Percentiles rank a stretch among this genome's conserved stretches.
These are phyloP conservation scores for Neolamprologus ventralis DNA, from an alignment of 2,113 vertebrate species.

Conservation along the genomic window DNA sequence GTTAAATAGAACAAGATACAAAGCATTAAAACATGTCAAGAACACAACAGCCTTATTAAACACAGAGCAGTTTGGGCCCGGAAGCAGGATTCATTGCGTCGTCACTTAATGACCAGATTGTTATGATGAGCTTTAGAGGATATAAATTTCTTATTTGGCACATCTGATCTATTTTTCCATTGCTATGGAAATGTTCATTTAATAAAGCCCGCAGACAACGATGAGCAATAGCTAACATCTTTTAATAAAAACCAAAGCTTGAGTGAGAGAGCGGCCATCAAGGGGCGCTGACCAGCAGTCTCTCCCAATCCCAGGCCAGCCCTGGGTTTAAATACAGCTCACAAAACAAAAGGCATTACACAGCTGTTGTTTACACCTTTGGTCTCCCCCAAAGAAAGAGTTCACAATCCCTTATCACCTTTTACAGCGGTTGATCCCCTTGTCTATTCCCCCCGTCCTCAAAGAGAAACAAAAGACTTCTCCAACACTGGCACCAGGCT, in stretches of 20 bases:
- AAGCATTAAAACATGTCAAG: background rate
- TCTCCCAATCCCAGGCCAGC: background rate
- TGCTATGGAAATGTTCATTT: background rate
- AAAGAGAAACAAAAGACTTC: background rate
- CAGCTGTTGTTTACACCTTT: background rate
- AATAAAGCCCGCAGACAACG: background rate
- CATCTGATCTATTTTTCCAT: background rate
- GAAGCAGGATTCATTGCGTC: background rate
- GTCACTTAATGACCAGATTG: background rate
- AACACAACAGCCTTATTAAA: background rate
- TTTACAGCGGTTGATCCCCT: background rate
- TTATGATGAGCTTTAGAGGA: background rate
- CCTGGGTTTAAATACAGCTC: background rate
- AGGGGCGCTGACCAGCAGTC: background rate
- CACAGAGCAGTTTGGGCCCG: background rate
- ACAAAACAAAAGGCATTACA: background rate
- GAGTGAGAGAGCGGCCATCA: background rate
- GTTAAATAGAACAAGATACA: background rate
- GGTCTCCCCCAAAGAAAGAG: background rate
- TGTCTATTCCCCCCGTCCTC: background rate
- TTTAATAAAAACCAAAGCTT: background rate
- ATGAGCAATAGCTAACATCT: background rate
- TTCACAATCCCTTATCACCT: background rate
- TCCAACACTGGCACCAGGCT: background rate
- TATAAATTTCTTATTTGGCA: background rate